Percentiles rank a stretch among this genome's conserved stretches.
phyloP scores from a whole-genome alignment of 2,797 vertebrate genomes.

The Xerus rutilus region DNA sequence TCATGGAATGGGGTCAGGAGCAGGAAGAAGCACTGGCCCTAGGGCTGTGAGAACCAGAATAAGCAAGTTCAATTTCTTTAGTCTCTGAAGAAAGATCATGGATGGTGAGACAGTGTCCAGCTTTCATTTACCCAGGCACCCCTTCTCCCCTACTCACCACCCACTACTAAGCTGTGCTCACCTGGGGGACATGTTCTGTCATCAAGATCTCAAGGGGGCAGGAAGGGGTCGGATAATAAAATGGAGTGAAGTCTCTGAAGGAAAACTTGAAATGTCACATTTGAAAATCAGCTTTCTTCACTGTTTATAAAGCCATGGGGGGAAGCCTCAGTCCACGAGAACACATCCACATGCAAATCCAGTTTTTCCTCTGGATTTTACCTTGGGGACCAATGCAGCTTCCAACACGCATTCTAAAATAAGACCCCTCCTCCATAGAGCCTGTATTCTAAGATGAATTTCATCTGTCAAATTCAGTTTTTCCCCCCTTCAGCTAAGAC shows the following conservation, averaged over 20 bases:
- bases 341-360: neutral
- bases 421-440: neutral
- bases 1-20: neutral
- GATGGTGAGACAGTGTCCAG: neutral
- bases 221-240: neutral
- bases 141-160: too few relatives aligned
- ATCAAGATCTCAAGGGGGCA: neutral
- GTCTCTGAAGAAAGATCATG: neutral
- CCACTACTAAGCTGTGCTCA: neutral
- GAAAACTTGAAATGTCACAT: neutral
- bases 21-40: fast-evolving
- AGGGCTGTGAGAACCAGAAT: neutral
- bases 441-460: neutral
- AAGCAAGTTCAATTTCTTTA: neutral
- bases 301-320: neutral
- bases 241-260: neutral
- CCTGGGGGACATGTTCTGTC: neutral
- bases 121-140: neutral
- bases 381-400: neutral
- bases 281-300: neutral
- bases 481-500: slow-evolving; percentile 31
- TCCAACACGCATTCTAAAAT: neutral
- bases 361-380: neutral
- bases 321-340: neutral
- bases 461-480: neutral